Evolutionary conservation across 2,888 invertebrate species (phyloP).

Genomic region (Oxycera nigricornis): DNA sequence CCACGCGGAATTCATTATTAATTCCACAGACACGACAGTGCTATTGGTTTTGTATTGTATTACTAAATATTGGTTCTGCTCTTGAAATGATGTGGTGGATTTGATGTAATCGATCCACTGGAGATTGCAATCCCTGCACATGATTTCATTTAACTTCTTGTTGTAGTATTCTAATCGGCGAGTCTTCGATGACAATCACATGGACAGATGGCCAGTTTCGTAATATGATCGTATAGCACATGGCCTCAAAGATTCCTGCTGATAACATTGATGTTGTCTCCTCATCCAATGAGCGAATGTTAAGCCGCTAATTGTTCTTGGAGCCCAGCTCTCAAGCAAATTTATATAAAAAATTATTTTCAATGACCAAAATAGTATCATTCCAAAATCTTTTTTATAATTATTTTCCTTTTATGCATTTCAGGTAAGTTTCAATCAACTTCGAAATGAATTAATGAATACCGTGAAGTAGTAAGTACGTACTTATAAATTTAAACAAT

Average conservation of each 20-base stretch:
- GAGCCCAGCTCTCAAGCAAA: too few relatives aligned
- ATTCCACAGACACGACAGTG: background rate
- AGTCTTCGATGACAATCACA: background rate
- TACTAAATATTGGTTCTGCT: background rate
- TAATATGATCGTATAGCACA: background rate
- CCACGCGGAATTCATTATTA: background rate
- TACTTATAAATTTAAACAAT: too few relatives aligned
- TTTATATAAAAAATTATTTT: too few relatives aligned
- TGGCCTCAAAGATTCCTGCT: background rate
- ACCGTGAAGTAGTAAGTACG: too few relatives aligned
- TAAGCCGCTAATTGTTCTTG: too few relatives aligned
- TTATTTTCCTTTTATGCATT: too few relatives aligned
- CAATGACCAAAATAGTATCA: too few relatives aligned
- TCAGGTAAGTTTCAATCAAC: too few relatives aligned
- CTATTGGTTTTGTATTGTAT: background rate
- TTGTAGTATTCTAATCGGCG: background rate
- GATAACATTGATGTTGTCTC: background rate
- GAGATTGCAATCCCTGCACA: background rate
- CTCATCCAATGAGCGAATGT: too few relatives aligned
- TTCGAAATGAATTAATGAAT: too few relatives aligned
- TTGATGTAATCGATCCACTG: background rate
- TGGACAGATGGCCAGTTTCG: background rate
- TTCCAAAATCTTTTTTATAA: too few relatives aligned
- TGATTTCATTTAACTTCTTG: background rate
- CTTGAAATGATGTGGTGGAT: background rate